Conservation (phyloP, 2,888 invertebrate genomes). For the Troglohyphantes excavatus region DNA sequence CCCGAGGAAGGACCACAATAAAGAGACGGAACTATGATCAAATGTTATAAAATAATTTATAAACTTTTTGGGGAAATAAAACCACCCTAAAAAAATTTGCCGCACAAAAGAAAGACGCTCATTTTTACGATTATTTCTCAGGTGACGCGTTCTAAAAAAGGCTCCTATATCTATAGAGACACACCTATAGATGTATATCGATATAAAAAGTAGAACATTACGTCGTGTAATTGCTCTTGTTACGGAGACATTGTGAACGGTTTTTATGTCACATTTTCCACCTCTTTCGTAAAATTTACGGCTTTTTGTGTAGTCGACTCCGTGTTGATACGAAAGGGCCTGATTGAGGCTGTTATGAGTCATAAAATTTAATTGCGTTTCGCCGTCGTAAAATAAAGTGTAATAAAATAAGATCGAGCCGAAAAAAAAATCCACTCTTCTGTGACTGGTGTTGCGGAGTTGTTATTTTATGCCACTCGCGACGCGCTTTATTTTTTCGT, state of each 20-base stretch:
- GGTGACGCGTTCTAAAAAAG: constrained; percentile 3
- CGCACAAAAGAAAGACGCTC: not conserved
- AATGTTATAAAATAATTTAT: constrained; percentile 5
- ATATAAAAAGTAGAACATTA: constrained; percentile 64
- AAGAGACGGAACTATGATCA: not conserved
- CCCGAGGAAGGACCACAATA: no score
- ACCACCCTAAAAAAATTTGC: not conserved
- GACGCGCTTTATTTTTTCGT: constrained; percentile 2
- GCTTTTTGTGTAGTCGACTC: constrained; percentile 57
- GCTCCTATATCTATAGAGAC: not conserved
- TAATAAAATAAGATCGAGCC: constrained; percentile 68
- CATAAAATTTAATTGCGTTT: constrained; percentile 76
- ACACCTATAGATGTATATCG: constrained; percentile 55
- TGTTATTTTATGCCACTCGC: constrained; percentile 23
- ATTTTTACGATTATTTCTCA: constrained; percentile 9
- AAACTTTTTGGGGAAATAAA: constrained; percentile 4
- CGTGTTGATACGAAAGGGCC: constrained; percentile 59
- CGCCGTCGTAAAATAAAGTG: constrained; percentile 68
- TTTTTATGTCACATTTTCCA: constrained; percentile 69
- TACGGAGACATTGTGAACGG: constrained; percentile 72
- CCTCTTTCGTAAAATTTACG: constrained; percentile 69
- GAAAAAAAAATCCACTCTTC: constrained; percentile 41
- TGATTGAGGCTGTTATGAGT: constrained; percentile 74
- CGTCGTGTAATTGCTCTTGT: constrained; percentile 73
- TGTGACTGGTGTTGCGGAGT: constrained; percentile 3